A percentile compares a stretch with the other conserved stretches of the same genome.
These are phyloP conservation scores for Carettochelys insculpta DNA, from an alignment of 2,113 vertebrate genomes.

Conservation along the genomic window DNA sequence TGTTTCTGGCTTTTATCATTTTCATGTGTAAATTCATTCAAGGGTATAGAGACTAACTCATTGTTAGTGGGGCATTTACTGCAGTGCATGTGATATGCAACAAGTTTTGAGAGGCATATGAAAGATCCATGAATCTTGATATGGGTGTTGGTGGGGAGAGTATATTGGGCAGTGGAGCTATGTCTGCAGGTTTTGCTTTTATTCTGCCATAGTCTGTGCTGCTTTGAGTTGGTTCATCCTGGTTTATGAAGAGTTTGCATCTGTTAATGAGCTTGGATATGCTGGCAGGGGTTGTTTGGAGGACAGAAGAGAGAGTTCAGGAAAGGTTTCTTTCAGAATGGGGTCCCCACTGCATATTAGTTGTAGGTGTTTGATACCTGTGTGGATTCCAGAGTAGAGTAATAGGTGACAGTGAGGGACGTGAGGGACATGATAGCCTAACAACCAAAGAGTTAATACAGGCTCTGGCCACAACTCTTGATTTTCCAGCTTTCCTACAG, in stretches of 20 bases:
- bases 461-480: not conserved
- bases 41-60: not conserved
- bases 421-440: not conserved
- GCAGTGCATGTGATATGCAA: not conserved
- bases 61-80: not conserved
- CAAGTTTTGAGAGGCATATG: not conserved
- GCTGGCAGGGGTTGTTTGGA: not conserved
- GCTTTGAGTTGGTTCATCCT: not conserved
- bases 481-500: not conserved
- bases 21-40: not conserved
- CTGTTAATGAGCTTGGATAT: not conserved
- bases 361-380: not conserved
- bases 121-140: not conserved
- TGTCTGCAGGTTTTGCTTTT: not conserved
- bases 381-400: not conserved
- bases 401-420: not conserved
- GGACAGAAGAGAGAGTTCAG: not conserved
- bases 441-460: not conserved
- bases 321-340: not conserved
- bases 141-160: too few species aligned
- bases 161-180: not conserved
- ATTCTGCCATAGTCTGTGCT: not conserved
- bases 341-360: not conserved
- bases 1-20: not conserved
- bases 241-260: not conserved